Evolutionary conservation across 2,113 vertebrate genomes (phyloP).

Genomic region (Stigmatopora argus): DNA sequence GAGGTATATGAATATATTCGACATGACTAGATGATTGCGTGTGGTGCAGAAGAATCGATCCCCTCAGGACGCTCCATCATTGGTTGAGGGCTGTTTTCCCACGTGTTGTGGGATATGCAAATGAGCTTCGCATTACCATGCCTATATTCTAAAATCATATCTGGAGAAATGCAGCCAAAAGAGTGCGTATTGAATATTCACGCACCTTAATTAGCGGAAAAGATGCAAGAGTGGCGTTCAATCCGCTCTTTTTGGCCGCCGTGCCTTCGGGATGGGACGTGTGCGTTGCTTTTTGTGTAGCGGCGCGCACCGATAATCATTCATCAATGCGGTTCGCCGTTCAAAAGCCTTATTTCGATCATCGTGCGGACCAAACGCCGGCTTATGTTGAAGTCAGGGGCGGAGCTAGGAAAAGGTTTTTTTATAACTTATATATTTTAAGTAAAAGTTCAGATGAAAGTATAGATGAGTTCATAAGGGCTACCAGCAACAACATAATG

Average conservation of each 20-base stretch:
- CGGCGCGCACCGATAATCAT: slow-evolving; percentile 11
- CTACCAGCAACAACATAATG: too few species aligned
- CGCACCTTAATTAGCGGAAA: slow-evolving; percentile 35
- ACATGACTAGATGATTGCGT: not conserved
- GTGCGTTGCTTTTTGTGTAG: not conserved
- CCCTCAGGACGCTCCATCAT: slow-evolving; percentile 17
- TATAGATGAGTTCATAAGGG: too few species aligned
- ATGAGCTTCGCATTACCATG: slow-evolving; percentile 37
- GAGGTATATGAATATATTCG: too few species aligned
- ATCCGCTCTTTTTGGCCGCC: not conserved
- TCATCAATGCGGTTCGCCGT: slow-evolving; percentile 19
- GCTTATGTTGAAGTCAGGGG: slow-evolving; percentile 37
- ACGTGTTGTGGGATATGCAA: slow-evolving; percentile 48
- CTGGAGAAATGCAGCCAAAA: not conserved
- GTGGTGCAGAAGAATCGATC: not conserved
- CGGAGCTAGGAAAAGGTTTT: too few species aligned
- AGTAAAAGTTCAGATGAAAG: too few species aligned
- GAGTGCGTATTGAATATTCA: slow-evolving; percentile 15
- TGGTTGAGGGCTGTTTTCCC: slow-evolving; percentile 32
- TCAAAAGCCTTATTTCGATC: slow-evolving; percentile 21
- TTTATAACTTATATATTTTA: too few species aligned
- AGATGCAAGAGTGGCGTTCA: slow-evolving; percentile 38
- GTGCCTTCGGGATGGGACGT: not conserved
- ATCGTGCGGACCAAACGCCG: slow-evolving; percentile 47
- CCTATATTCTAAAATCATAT: not conserved